Evolutionary conservation across 1,140 invertebrate species (phyloP), one percentile per base, ranked within the genome.

Genomic region (Microplitis demolitor): DNA sequence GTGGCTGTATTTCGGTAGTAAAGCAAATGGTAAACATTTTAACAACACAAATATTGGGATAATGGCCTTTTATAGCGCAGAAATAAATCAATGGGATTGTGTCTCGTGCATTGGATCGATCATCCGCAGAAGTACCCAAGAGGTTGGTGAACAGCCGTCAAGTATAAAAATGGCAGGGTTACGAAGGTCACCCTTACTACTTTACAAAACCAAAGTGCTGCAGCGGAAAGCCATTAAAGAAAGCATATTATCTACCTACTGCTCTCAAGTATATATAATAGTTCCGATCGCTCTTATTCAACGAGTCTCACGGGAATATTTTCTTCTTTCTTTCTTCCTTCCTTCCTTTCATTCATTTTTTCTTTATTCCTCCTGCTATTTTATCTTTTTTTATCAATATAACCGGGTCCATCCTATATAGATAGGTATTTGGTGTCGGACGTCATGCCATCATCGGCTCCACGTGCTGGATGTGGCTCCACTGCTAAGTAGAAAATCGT

Each of bases 401-500:
- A 62, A 62, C 60, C 24, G 60, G 60, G 60, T 62, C 60, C 11
- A 35, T 62, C 35, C 31, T 16, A 16, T 14, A 16, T 62, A 62
- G 33, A 62, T 62, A 62, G 60, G 60, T 62, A 62, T 62, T 62
- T 14, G 35, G 33, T 34, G 60, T 62, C 33, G 11, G 24, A 61
- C 11, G 58, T 33, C 58, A 61, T 62, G 11, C 14, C 58, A 61
- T 33, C 14, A 62, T 34, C 60, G 34, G n/a, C 60, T 35, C 35
- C 60, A 37, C 11, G 9, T 37, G 14, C 33, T 13, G 5, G 60
- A 16, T 62, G 60, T 35, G 60, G 60, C 60, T 37, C 60, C 31
- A 31, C 31, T 74, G 64, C 68, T 76, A 74, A 76, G 72, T 76
- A 76, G 72, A 76, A 76, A 76, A 74, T 74, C 75, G 75, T 76